These are phyloP conservation scores for Drosophila asahinai DNA, from an alignment of 1,140 invertebrate species.

Conservation along the genomic window DNA sequence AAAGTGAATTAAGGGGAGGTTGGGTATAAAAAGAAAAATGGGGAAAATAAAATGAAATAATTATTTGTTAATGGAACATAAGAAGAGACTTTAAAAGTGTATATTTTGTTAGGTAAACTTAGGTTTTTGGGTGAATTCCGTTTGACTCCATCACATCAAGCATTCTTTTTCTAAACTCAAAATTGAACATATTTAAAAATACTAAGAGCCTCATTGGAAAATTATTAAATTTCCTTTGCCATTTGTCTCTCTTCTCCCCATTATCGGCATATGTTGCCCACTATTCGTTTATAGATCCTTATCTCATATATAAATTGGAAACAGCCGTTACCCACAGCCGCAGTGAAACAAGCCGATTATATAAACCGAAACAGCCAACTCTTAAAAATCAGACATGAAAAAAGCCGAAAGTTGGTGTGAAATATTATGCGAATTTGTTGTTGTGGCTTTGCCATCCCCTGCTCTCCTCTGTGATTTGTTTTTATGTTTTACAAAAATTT, in stretches of 20 bases:
- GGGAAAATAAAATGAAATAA: too few species aligned
- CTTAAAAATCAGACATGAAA: conserved; percentile 29
- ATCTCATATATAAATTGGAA: conserved; percentile 3
- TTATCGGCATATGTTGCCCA: conserved; percentile 60
- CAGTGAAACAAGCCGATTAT: conserved; percentile 59
- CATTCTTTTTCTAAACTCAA: too few species aligned
- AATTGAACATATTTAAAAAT: neutral
- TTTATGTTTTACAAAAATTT: conserved; percentile 82
- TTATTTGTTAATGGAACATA: neutral
- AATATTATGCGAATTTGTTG: conserved; percentile 80
- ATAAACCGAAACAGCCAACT: conserved; percentile 22
- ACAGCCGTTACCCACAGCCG: conserved; percentile 47
- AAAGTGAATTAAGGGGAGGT: neutral
- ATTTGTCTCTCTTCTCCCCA: conserved; percentile 30
- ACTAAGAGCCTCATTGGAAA: neutral
- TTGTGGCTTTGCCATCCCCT: conserved; percentile 1
- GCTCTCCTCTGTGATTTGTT: conserved; percentile 52
- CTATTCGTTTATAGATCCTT: conserved; percentile 34
- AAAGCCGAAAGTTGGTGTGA: conserved; percentile 71
- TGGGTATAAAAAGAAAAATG: neutral
- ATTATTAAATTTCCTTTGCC: neutral
- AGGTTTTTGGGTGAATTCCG: too few species aligned
- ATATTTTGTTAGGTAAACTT: too few species aligned
- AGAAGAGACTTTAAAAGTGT: neutral
- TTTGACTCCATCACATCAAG: too few species aligned